Base-by-base conservation (phyloP, 2,888 invertebrate species). In the Copidosoma aretas region DNA sequence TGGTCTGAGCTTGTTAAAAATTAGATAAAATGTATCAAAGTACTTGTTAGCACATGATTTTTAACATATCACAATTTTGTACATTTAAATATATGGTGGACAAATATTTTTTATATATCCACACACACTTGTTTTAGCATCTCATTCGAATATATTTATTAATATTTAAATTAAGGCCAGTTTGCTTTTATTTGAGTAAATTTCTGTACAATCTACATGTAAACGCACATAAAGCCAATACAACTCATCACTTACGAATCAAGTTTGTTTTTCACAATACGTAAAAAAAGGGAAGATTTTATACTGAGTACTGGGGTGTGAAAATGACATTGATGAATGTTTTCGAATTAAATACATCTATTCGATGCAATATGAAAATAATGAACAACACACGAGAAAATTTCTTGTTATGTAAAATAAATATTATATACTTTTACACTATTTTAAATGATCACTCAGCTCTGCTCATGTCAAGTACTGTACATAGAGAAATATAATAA, bases 391-490 rank as follows among this genome's bases (percentile, higher is more conserved):
- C 32, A 56, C 63, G 64, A 64, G 68, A 71, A 67, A 64, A 67
- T 68, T 66, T 71, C 71, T 71, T 71, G 71, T 67, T 68, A 58
- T 46, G 53, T 60, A 64, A 60, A 57, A 53, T 56, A 67, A 64
- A 64, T 67, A 61, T 62, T 67, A 51, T 63, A 60, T 68, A 67
- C 59, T 65, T 67, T 54, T 61, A 49, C 43, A 53, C 57, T 68
- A 68, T 71, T 68, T 71, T 68, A 71, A 68, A 71, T 68, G 46
- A 68, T 62, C 41, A 71, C 68, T 71, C 71, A 68, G 71, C 65
- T 71, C 71, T 71, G 71, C 57, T 63, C 68, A 68, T 71, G 65
- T 68, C 68, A 66, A 52, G 63, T 66, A 66, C 60, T 68, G 65
- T 66, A 71, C 68, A 68, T 71, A 71, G 46, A 65, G 39, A 52